Percentiles rank a stretch among this genome's conserved stretches.
Evolutionary conservation across 2,888 invertebrate species (phyloP).

Genomic region (Synergus laeviventris): DNA sequence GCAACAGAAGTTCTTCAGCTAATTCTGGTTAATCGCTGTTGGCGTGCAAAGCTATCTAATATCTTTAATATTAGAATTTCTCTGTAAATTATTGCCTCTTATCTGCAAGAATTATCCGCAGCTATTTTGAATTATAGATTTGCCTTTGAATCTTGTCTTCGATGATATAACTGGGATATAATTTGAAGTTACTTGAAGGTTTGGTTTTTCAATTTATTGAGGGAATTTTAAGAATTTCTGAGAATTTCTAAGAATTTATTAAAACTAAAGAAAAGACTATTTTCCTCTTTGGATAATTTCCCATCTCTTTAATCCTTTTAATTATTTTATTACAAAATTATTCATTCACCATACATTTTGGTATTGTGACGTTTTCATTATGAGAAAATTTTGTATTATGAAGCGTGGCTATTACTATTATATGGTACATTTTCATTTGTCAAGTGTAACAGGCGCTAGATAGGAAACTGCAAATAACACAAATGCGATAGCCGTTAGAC

Average conservation of each 20-base stretch:
- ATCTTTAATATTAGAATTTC: conserved; percentile 12
- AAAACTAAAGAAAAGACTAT: too few relatives aligned
- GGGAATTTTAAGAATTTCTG: too few relatives aligned
- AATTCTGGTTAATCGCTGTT: conserved; percentile 7
- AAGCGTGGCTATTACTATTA: conserved; percentile 36
- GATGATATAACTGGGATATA: too few relatives aligned
- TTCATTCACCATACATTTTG: too few relatives aligned
- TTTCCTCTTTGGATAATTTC: too few relatives aligned
- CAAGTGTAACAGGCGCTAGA: conserved; percentile 43
- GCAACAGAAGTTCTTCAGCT: background rate
- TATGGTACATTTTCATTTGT: conserved; percentile 39
- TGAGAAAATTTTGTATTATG: conserved; percentile 26
- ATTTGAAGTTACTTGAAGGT: too few relatives aligned
- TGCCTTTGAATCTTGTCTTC: background rate
- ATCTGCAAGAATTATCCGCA: background rate
- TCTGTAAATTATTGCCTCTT: background rate
- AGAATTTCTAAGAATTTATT: too few relatives aligned
- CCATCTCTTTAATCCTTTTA: too few relatives aligned
- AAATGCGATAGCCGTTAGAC: conserved; percentile 48
- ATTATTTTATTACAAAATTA: too few relatives aligned
- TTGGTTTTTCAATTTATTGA: too few relatives aligned
- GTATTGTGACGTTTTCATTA: background rate
- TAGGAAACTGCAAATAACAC: conserved; percentile 48
- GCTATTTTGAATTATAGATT: conserved; percentile 1
- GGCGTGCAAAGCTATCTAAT: background rate